These are phyloP conservation scores for Mactromeris polynyma DNA, from an alignment of 2,888 invertebrate species.

Conservation along the genomic window DNA sequence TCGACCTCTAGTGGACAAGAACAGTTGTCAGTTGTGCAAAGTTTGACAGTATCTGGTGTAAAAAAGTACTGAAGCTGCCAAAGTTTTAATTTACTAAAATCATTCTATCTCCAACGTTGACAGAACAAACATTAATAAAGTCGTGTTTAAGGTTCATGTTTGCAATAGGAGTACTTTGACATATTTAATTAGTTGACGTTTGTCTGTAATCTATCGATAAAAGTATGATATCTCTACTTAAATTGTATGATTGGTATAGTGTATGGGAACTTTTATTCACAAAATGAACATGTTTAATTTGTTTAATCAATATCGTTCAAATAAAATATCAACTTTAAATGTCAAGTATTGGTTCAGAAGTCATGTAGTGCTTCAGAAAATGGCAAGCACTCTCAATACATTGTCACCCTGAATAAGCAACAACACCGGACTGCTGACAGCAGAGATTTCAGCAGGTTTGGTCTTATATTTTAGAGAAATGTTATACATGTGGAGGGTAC, in stretches of 20 bases:
- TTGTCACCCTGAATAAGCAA: no score
- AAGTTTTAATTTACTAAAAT: background rate
- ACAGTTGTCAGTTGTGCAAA: background rate
- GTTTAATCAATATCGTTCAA: background rate
- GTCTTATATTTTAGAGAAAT: no score
- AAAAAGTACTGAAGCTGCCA: background rate
- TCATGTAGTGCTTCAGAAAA: background rate
- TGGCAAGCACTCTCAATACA: no score
- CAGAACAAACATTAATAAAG: background rate
- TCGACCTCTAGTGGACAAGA: no score
- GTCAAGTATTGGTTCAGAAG: background rate
- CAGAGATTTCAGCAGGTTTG: no score
- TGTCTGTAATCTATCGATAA: slow-evolving; percentile 6
- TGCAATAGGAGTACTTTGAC: background rate
- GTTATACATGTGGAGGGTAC: no score
- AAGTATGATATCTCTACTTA: background rate
- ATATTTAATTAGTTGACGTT: background rate
- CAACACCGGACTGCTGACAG: no score
- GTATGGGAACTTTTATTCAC: background rate
- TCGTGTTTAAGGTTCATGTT: background rate
- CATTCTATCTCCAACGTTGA: background rate
- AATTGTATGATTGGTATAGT: background rate
- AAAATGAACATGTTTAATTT: background rate
- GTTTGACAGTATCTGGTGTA: background rate
- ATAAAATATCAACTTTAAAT: background rate